These are phyloP conservation scores for Zaprionus inermis DNA, from an alignment of 1,140 invertebrate species.

Conservation along the genomic window DNA sequence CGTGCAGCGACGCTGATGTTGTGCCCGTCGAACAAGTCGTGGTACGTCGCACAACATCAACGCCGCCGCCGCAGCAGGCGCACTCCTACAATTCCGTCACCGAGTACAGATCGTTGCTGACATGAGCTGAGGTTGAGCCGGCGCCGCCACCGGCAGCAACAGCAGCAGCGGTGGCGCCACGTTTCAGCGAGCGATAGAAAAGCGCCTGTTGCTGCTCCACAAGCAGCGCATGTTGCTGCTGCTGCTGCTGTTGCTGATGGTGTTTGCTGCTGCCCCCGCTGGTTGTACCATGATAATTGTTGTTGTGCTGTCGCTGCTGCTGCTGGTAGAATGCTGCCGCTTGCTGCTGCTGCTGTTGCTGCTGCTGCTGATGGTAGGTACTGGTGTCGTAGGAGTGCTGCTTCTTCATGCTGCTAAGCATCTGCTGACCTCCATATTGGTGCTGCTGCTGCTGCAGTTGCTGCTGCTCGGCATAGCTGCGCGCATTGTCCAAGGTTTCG, in stretches of 20 bases:
- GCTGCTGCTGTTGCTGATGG: slow-evolving; percentile 56
- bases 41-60: slow-evolving; percentile 80
- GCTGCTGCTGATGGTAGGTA: slow-evolving; percentile 72
- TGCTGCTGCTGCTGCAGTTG: slow-evolving; percentile 69
- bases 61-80: slow-evolving; percentile 84
- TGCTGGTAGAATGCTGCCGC: slow-evolving; percentile 61
- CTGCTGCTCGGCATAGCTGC: slow-evolving; percentile 68
- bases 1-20: slow-evolving; percentile 68
- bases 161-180: slow-evolving; percentile 29
- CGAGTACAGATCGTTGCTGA: slow-evolving; percentile 77
- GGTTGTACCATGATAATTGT: slow-evolving; percentile 61
- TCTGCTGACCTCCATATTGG: slow-evolving; percentile 43
- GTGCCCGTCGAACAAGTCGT: slow-evolving; percentile 52
- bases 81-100: slow-evolving; percentile 84
- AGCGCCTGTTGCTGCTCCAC: slow-evolving; percentile 69
- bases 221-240: slow-evolving; percentile 55
- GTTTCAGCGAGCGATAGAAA: slow-evolving; percentile 80
- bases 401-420: slow-evolving; percentile 72
- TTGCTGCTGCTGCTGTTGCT: slow-evolving; percentile 64
- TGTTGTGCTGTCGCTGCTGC: slow-evolving; percentile 65
- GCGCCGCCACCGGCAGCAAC: slow-evolving; percentile 4
- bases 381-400: slow-evolving; percentile 80
- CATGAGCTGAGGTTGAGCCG: slow-evolving; percentile 19
- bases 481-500: slow-evolving; percentile 78
- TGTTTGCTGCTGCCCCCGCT: slow-evolving; percentile 48